Evolutionary conservation across 2,113 vertebrate genomes (phyloP), one percentile per base, ranked within the genome.

Genomic region (Nipponia nippon): DNA sequence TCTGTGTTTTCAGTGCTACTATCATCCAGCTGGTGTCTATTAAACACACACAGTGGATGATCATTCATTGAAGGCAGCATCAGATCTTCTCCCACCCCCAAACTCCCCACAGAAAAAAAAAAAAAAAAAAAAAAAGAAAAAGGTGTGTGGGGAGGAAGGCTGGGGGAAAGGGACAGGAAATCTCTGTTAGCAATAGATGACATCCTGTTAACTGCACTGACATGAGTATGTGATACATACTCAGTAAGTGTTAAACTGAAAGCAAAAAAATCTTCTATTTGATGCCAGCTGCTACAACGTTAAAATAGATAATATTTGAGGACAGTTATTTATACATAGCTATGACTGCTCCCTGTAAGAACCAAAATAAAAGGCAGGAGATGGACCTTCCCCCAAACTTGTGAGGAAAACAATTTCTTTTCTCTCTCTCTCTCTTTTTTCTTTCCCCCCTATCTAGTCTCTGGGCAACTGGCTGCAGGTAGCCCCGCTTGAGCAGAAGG

Each of bases 151-250:
- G 34, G 11, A 47, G 12, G 4, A 9, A 32, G 20, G 32, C 23
- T 27, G 66, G 21, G 63, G 34, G 34, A 73, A 44, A 86, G 62
- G 79, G 47, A 95, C 85, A 97, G 88, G 88, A 96, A 95, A 83
- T 76, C n/a, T 90, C 82, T 87, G 72, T 72, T 90, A 87, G 30
- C 71, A 69, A 53, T 4, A 89, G 66, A 80, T 0, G 1, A 77
- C 75, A 97, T 79, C 73, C 63, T 94, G 71, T 92, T 90, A 97
- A 91, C 36, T 77, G 82, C 53, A 65, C 10, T 89, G 76, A 77
- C 47, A 47, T 7, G 42, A 89, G 25, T 79, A 26, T 61, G 79
- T 55, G 63, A 96, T 75, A 87, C 18, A 70, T n/a, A 77, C 34
- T 83, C 58, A n/a, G 6, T 46, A 81, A 62, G 79, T 61, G 69